Base-by-base conservation (phyloP, 2,888 invertebrate species). In the Lycocerus yunnanus region DNA sequence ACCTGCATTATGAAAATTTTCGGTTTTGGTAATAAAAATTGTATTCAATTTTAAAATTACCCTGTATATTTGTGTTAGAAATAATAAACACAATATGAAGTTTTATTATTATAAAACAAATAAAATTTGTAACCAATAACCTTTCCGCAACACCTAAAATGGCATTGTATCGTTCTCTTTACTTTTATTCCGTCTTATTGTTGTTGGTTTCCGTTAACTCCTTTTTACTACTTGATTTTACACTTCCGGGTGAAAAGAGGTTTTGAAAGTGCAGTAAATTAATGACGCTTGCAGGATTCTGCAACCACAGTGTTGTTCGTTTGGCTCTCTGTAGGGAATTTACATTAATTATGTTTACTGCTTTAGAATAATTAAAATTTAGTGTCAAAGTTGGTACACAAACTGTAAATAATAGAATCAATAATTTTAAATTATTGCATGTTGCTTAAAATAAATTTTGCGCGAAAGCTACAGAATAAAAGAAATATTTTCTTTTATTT, bases 271-370 rank as follows among this genome's bases (percentile, higher is more conserved):
- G 69, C 73, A 73, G 15, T 20, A 73, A 73, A 73, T 73, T 73
- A 73, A 73, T 60, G 73, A 73, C 69, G 66, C 73, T 73, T 73
- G 73, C 73, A 73, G 69, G 61, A 69, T 67, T 66, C 11, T 69
- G 69, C 66, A 73, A 66, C 73, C 69, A 67, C 69, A 73, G 66
- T 73, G 66, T 69, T 20, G 27, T 73, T 67, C 69, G 66, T 66
- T 67, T 66, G 69, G 66, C 69, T 69, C 73, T 59, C 27, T 4
- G 27, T 67, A 15, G 61, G 69, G 73, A 60, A 66, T 21, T 69
- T 60, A 66, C 43, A 59, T 66, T 69, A 66, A 69, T 73, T 68
- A 21, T 72, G 65, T 68, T 58, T 14, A 14, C 68, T 65, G 67
- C 21, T 68, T 72, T 72, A 68, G 59, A 43, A 43, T 43, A 72